Evolutionary conservation across 2,113 vertebrate species (phyloP), one percentile per base, ranked within the genome.

Genomic region (Telmatochromis brachygnathus): DNA sequence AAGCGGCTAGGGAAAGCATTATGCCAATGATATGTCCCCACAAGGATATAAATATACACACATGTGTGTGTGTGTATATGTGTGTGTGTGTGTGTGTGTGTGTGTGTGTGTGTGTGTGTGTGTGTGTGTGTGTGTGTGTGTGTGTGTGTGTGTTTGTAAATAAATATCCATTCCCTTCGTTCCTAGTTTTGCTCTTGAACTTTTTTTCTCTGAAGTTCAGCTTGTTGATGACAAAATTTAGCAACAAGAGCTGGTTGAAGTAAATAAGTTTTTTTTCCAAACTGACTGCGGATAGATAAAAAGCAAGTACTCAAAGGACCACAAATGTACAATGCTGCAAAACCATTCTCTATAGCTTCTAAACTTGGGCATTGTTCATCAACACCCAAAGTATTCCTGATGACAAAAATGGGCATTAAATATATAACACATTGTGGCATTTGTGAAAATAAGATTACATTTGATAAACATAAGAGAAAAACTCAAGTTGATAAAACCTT

Each of bases 61-160:
- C 1, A 0, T 4, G 42, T 15, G 42, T 14, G 39, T 14, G 12
- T 42, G 39, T 2, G 39, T 1, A 1, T 12, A 0, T 12, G 1
- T 39, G 37, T 39, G 37, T n/a, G n/a, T n/a, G n/a, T n/a, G n/a
- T n/a, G n/a, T n/a, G n/a, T n/a, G n/a, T n/a, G n/a, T 1, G 37
- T 12, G 1, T 11, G 1, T 5, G 37, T 10, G 9, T 11, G 11
- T 14, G 42, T 14, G 1, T 12, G 37, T 10, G 37, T 11, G 39
- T 14, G 42, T 14, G 5, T 6, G 5, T 11, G 10, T 12, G 9
- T 10, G 35, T 5, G 37, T 42, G 35, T 10, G 35, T 11, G 37
- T 3, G 39, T 3, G 42, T 1, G 3, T 6, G 7, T 3, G 7
- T 9, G 8, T 51, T 0, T 51, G 49, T 51, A 51, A n/a, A 51